Conservation (phyloP, 2,888 invertebrate species). For the Tipula vernalis region DNA sequence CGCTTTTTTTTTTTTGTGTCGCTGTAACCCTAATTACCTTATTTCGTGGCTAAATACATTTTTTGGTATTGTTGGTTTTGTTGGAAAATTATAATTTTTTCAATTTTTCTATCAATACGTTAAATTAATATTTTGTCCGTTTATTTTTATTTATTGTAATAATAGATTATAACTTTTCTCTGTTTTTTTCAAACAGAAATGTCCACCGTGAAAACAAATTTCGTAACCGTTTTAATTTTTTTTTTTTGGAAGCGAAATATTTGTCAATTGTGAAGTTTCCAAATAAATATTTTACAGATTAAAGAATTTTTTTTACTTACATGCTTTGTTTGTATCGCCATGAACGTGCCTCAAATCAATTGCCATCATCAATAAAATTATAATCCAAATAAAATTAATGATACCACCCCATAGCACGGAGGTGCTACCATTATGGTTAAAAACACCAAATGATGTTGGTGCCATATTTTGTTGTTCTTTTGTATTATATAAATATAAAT, state of each 20-base stretch:
- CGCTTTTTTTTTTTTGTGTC: not conserved
- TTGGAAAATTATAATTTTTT: not conserved
- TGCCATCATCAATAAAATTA: conserved; percentile 5
- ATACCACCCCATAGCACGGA: not conserved
- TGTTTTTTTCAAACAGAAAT: no score
- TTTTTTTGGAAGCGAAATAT: no score
- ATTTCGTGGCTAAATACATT: not conserved
- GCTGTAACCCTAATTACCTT: not conserved
- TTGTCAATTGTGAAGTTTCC: no score
- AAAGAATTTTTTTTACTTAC: not conserved
- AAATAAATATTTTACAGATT: no score
- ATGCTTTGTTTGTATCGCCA: conserved; percentile 5
- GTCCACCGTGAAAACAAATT: no score
- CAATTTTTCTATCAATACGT: not conserved
- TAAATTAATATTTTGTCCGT: not conserved
- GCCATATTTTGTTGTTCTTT: not conserved
- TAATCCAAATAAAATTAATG: conserved; percentile 8
- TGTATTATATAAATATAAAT: not conserved
- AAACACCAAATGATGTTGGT: conserved; percentile 9
- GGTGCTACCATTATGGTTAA: not conserved
- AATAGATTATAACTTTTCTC: no score
- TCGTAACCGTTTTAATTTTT: no score
- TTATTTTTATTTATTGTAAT: no score
- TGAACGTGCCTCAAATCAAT: conserved; percentile 6
- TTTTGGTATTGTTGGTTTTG: not conserved